phyloP scores from a whole-genome alignment of 2,888 invertebrate species.

The Crepidodera aurea region DNA sequence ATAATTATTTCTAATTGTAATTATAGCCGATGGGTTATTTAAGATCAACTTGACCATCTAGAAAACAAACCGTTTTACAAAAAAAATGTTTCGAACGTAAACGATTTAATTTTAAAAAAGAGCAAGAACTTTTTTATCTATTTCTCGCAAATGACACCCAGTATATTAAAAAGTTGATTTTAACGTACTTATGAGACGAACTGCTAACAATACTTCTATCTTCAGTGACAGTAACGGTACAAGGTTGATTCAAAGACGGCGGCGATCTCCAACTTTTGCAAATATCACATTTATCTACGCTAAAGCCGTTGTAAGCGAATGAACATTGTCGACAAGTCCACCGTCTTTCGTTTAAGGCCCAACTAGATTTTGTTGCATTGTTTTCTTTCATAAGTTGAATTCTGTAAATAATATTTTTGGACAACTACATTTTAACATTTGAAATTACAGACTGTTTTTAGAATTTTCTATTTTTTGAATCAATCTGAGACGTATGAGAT shows the following conservation, averaged over 20 bases:
- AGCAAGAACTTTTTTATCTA: too few relatives aligned
- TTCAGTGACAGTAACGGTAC: conserved; percentile 74
- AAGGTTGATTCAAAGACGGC: conserved; percentile 71
- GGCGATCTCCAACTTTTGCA: conserved; percentile 75
- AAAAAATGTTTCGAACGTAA: too few relatives aligned
- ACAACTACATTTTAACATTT: too few relatives aligned
- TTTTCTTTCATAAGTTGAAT: conserved; percentile 54
- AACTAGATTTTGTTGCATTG: conserved; percentile 46
- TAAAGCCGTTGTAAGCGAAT: conserved; percentile 85
- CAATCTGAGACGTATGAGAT: too few relatives aligned
- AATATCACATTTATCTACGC: conserved; percentile 82
- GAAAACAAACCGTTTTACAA: too few relatives aligned
- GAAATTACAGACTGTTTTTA: too few relatives aligned
- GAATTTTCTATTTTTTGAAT: too few relatives aligned
- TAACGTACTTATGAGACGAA: conserved; percentile 46
- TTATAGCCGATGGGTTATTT: too few relatives aligned
- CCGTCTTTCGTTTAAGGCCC: conserved; percentile 66
- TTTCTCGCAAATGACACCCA: too few relatives aligned
- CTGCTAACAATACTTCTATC: conserved; percentile 53
- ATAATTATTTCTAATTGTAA: too few relatives aligned
- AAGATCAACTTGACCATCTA: too few relatives aligned
- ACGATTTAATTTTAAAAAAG: conserved; percentile 3
- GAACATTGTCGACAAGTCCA: conserved; percentile 92
- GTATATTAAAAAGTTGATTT: neutral
- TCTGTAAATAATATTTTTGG: conserved; percentile 41